Evolutionary conservation across 2,888 invertebrate genomes (phyloP), one percentile per base, ranked within the genome.

Genomic region (Sussaba pulchella): DNA sequence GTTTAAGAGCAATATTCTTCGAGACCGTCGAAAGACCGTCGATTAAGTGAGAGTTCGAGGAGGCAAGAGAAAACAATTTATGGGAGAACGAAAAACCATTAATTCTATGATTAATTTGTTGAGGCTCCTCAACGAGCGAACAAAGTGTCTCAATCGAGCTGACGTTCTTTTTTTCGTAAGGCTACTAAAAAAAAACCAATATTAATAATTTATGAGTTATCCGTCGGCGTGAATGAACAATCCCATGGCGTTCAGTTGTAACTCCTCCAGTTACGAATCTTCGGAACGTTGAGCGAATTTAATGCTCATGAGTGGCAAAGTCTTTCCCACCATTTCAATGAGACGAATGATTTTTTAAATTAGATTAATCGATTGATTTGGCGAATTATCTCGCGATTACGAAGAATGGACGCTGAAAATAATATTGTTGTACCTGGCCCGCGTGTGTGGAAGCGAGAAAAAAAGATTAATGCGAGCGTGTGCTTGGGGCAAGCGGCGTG

Each of bases 1-100:
- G 12, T 69, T 69, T 69, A 69, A 69, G 69, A 78, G 78, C 78
- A 78, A 78, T 78, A 78, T 74, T 63, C 73, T 73, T 73, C 39
- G 52, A 63, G 64, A 31, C 57, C 24, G 17, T 26, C 63, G 57
- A 45, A 19, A 57, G 21, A 54, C 66, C 54, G 54, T 74, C 57
- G 64, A 74, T 66, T 66, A 10, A 57, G 45, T 57, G 12, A 64
- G 43, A 39, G 63, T 57, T 69, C 10, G 39, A 21, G n/a, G 26
- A 43, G 5, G 12, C 50, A 21, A 36, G 45, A 26, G 8, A 43
- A 43, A 21, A 21, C 6, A n/a, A 67, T n/a, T n/a, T n/a, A 9
- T 41, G 0, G 6, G 0, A 10, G 4, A 17, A 43, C 4, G 26
- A 54, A 63, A 12, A 52, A 50, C 31, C 31, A 31, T 6, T 5